Evolutionary conservation across 2,113 vertebrate genomes (phyloP).

Genomic region (Castor canadensis): DNA sequence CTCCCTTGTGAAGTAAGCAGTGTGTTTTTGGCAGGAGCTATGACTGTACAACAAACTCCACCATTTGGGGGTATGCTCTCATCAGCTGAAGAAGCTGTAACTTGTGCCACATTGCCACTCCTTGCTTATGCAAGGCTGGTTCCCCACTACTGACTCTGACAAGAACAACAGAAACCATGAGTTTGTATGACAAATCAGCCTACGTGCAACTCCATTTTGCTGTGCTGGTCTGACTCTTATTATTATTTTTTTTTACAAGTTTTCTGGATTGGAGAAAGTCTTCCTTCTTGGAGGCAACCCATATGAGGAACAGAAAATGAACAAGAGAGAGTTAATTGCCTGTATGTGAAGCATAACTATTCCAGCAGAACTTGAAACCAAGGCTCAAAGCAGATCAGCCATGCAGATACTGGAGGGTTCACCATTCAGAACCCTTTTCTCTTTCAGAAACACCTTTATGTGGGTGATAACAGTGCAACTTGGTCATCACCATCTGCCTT

Average conservation of each 20-base stretch:
- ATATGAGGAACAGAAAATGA: slow-evolving; percentile 22
- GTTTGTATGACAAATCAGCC: background rate
- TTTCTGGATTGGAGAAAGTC: background rate
- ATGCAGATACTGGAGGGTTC: background rate
- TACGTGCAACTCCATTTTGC: background rate
- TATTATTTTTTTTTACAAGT: slow-evolving; percentile 12
- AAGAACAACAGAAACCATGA: background rate
- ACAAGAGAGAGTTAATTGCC: slow-evolving; percentile 6
- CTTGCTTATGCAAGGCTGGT: background rate
- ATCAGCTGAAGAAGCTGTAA: background rate
- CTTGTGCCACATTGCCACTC: background rate
- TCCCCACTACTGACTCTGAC: background rate
- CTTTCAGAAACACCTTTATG: background rate
- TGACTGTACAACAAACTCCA: background rate
- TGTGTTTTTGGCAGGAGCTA: background rate
- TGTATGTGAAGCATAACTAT: background rate
- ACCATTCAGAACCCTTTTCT: background rate
- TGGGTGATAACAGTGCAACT: background rate
- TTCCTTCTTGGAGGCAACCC: background rate
- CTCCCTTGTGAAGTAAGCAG: background rate
- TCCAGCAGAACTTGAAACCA: slow-evolving; percentile 32
- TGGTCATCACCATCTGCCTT: background rate
- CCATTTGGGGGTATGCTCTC: background rate
- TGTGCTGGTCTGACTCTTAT: background rate
- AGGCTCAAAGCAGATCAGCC: background rate